Evolutionary conservation across 2,797 vertebrate genomes (phyloP).

Genomic region (Aldrovandia affinis): DNA sequence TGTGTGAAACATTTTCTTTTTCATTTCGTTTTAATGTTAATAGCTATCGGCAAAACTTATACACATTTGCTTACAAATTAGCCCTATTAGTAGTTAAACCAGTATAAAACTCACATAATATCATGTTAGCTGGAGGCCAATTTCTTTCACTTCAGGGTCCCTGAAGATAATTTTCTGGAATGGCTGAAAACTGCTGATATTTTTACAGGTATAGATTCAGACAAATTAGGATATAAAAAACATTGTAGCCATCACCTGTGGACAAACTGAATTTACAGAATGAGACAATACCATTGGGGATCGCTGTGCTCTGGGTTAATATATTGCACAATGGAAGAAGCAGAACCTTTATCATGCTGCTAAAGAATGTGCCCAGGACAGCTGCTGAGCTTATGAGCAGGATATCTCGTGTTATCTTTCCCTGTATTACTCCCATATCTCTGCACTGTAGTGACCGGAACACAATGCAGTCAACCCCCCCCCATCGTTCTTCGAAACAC

Average conservation of each 20-base stretch:
- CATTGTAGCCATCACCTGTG: not conserved
- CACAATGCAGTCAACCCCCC: not conserved
- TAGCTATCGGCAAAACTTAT: not conserved
- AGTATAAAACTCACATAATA: not conserved
- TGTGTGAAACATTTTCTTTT: not conserved
- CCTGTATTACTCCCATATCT: conserved; percentile 16
- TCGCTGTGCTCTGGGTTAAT: not conserved
- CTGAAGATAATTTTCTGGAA: not conserved
- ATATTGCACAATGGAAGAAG: not conserved
- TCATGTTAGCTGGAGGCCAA: not conserved
- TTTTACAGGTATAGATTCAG: conserved; percentile 10
- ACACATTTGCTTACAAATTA: not conserved
- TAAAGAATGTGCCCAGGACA: not conserved
- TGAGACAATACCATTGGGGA: conserved; percentile 18
- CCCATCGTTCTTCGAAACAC: not conserved
- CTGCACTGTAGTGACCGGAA: not conserved
- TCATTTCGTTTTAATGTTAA: not conserved
- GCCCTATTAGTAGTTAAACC: not conserved
- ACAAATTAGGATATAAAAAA: conserved; percentile 31
- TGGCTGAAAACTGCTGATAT: not conserved
- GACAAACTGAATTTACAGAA: conserved; percentile 22
- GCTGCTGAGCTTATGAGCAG: conserved; percentile 25
- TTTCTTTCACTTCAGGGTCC: not conserved
- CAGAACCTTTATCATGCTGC: not conserved
- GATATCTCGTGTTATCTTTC: conserved; percentile 32